phyloP scores from a whole-genome alignment of 1,140 invertebrate species.

The Conus ventricosus region DNA sequence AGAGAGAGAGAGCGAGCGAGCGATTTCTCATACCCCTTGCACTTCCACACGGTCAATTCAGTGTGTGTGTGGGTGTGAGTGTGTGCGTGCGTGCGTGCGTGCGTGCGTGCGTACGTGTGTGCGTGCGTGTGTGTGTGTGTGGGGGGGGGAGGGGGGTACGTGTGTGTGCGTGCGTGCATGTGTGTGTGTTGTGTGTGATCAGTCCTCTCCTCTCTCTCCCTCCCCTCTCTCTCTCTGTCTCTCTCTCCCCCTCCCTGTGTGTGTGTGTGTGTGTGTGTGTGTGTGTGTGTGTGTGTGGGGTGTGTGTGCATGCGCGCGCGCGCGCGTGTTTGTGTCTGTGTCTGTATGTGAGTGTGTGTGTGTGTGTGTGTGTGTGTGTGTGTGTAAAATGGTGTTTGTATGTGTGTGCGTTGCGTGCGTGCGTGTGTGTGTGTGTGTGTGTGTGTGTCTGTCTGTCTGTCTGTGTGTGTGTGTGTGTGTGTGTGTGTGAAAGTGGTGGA shows the following conservation, averaged over 20 bases:
- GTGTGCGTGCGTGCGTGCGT: conserved; percentile 17
- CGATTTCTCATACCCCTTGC: conserved; percentile 22
- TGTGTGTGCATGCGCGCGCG: too few species aligned
- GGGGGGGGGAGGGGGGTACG: too few species aligned
- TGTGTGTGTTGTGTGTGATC: too few species aligned
- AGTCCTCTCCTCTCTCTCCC: too few species aligned
- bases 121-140: too few species aligned
- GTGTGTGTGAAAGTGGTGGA: not conserved
- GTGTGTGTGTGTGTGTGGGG: not conserved
- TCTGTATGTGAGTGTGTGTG: not conserved
- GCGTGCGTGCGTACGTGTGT: too few species aligned
- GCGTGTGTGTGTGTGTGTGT: not conserved
- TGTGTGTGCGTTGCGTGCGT: not conserved
- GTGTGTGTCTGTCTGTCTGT: conserved; percentile 25
- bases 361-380: too few species aligned
- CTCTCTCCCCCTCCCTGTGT: not conserved
- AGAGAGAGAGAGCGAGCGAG: too few species aligned
- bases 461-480: not conserved
- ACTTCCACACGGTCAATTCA: conserved; percentile 16
- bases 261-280: conserved; percentile 20
- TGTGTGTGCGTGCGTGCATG: too few species aligned
- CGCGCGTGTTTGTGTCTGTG: too few species aligned
- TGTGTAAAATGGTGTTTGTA: not conserved
- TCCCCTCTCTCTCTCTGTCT: conserved; percentile 4
- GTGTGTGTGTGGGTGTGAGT: too few species aligned